A percentile compares a stretch with the other conserved stretches of the same genome.
These are phyloP conservation scores for Uria lomvia DNA, from an alignment of 2,113 vertebrate genomes.

Conservation along the genomic window DNA sequence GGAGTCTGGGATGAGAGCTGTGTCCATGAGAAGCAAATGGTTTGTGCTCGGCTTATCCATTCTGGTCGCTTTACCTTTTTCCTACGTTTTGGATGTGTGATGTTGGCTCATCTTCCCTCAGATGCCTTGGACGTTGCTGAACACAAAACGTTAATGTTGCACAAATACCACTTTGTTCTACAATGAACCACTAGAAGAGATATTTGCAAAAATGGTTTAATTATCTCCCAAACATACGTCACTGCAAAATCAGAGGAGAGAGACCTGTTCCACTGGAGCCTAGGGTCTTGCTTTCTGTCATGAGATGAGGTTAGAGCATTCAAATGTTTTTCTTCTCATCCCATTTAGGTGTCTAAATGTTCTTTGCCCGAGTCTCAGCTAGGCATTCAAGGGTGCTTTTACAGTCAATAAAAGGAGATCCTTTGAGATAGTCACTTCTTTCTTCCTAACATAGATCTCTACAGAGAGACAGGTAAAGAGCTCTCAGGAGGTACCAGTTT, in stretches of 20 bases:
- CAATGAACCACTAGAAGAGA: neutral
- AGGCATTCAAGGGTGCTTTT: neutral
- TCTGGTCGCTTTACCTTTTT: neutral
- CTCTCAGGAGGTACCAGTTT: neutral
- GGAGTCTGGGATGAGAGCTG: neutral
- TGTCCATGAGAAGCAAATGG: neutral
- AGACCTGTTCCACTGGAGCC: neutral
- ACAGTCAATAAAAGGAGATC: neutral
- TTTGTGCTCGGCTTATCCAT: neutral
- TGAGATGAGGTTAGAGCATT: neutral
- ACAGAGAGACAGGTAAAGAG: neutral
- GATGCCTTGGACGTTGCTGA: neutral
- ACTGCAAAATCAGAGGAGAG: neutral
- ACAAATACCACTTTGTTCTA: neutral
- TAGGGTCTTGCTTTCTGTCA: neutral
- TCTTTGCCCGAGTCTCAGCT: neutral
- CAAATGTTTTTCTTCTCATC: neutral
- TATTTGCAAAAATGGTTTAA: neutral
- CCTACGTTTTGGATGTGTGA: neutral
- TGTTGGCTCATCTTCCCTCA: neutral
- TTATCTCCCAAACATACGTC: neutral
- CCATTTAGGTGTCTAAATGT: neutral
- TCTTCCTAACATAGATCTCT: neutral
- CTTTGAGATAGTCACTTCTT: neutral
- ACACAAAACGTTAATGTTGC: neutral